phyloP scores from a whole-genome alignment of 2,797 vertebrate species.

The Neomorphus geoffroyi region DNA sequence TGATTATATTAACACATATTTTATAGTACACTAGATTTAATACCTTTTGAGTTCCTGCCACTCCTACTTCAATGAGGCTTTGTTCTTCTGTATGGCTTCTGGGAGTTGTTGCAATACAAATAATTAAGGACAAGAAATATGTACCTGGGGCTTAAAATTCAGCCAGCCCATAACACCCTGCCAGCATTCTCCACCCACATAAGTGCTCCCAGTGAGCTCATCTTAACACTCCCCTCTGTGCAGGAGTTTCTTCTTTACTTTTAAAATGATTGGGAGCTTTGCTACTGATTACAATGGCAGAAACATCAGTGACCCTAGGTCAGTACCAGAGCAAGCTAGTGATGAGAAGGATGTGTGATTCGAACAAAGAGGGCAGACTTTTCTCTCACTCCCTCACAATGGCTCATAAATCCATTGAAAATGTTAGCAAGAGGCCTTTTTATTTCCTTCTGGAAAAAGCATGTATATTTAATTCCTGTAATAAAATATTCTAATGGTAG shows the following conservation, averaged over 20 bases:
- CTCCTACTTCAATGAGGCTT: neutral
- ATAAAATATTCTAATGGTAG: constrained; percentile 28
- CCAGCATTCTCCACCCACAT: neutral
- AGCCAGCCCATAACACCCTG: neutral
- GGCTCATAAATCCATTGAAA: constrained; percentile 13
- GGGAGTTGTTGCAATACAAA: neutral
- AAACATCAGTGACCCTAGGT: neutral
- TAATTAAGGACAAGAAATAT: neutral
- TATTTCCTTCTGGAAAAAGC: constrained; percentile 40
- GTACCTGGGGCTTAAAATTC: neutral
- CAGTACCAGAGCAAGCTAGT: neutral
- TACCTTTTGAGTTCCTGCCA: neutral
- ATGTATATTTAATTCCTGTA: constrained; percentile 27
- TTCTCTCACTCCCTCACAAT: neutral
- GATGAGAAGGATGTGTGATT: neutral
- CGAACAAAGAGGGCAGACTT: neutral
- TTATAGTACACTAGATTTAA: neutral
- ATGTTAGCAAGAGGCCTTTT: neutral
- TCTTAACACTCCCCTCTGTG: neutral
- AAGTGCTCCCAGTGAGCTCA: neutral
- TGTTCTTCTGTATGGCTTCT: neutral
- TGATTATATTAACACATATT: neutral
- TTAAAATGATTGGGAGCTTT: neutral
- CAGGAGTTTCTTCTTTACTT: neutral
- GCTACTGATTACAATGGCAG: neutral